Conservation (phyloP, 2,113 vertebrate species). For the Prietella phreatophila region DNA sequence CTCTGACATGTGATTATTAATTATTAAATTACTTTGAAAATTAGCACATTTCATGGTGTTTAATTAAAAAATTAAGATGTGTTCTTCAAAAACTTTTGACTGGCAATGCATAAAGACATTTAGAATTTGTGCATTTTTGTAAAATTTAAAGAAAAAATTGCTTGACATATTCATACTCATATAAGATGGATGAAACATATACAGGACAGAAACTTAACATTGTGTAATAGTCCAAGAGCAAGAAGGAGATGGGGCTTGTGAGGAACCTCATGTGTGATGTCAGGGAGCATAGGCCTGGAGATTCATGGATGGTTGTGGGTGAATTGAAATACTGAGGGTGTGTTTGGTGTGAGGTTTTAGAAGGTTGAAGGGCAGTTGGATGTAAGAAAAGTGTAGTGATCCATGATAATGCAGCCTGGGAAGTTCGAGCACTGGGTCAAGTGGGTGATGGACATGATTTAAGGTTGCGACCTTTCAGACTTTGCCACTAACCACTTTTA, state of each 20-base stretch:
- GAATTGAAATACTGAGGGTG: slow-evolving; percentile 50
- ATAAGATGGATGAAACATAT: neutral
- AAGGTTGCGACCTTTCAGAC: neutral
- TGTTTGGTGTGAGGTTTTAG: slow-evolving; percentile 9
- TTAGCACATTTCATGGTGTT: no score
- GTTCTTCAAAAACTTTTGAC: neutral
- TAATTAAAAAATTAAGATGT: no score
- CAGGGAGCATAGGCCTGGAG: slow-evolving; percentile 17
- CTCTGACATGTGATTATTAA: neutral
- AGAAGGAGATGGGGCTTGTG: neutral
- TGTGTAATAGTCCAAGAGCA: neutral
- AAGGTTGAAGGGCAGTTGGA: neutral
- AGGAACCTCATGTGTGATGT: neutral
- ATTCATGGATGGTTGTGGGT: slow-evolving; percentile 1
- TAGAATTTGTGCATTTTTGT: neutral
- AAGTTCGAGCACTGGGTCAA: slow-evolving; percentile 31
- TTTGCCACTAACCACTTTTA: neutral
- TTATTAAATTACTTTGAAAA: neutral
- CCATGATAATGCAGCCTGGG: slow-evolving; percentile 60
- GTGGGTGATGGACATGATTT: slow-evolving; percentile 1
- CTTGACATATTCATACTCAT: neutral
- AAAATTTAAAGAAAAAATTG: neutral
- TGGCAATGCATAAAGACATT: neutral
- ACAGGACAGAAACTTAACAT: neutral
- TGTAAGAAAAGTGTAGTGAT: slow-evolving; percentile 55